Evolutionary conservation across 1,140 invertebrate species (phyloP).

Genomic region (Elymnias hypermnestra): DNA sequence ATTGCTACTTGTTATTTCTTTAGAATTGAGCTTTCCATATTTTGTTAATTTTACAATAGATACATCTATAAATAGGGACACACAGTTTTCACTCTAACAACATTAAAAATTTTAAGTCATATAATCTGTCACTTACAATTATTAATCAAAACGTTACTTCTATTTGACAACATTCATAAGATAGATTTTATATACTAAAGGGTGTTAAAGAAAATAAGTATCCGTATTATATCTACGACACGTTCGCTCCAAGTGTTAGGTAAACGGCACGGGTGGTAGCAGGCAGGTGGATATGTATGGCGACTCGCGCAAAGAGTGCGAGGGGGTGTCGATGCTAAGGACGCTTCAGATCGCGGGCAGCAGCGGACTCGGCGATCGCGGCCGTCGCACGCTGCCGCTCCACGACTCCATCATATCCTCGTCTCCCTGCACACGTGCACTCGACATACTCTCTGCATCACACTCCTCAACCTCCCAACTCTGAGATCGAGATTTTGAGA

Average conservation of each 20-base stretch:
- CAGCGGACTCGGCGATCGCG: constrained; percentile 60
- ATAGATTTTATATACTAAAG: constrained; percentile 11
- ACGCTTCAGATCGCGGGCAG: constrained; percentile 51
- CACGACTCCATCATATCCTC: constrained; percentile 72
- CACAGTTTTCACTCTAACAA: constrained; percentile 7
- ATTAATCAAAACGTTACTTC: too few species aligned
- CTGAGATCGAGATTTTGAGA: constrained; percentile 69
- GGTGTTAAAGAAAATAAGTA: background rate
- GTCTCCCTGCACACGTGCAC: constrained; percentile 73
- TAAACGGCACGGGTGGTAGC: constrained; percentile 25
- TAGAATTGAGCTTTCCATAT: constrained; percentile 51
- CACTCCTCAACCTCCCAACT: constrained; percentile 71
- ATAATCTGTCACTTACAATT: background rate
- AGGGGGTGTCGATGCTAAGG: background rate
- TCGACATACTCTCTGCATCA: constrained; percentile 74
- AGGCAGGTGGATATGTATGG: constrained; percentile 34
- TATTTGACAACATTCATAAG: constrained; percentile 16
- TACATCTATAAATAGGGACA: constrained; percentile 18
- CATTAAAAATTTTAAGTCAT: constrained; percentile 2
- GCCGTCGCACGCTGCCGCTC: constrained; percentile 53
- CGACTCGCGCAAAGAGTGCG: constrained; percentile 7
- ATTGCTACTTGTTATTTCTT: constrained; percentile 35
- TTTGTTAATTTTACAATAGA: constrained; percentile 19
- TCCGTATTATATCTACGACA: background rate
- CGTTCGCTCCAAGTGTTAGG: constrained; percentile 9